Base-by-base conservation (phyloP, 1,140 invertebrate genomes). In the Heliconius nattereri region DNA sequence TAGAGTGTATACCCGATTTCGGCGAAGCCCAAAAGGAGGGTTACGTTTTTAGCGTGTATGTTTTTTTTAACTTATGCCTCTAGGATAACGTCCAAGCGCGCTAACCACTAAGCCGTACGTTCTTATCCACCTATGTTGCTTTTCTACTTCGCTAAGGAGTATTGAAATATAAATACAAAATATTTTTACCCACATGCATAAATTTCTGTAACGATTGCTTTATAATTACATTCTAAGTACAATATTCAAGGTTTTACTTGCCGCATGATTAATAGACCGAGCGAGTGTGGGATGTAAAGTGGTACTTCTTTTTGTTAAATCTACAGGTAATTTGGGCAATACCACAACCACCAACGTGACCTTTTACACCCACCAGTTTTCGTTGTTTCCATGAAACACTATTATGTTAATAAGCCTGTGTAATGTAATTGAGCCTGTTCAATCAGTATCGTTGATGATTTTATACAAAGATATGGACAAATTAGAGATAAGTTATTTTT, bases 211-310 rank as follows among this genome's bases (percentile, higher is more conserved):
- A 66, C 23, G 60, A 66, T 66, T 66, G 60, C 60, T 66, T 66
- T 66, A 66, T 66, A 66, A 66, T 66, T 29, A 29, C 60, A 29
- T 66, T 29, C 60, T 66, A 66, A 66, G 60, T 29, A 66, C 60
- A 66, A 45, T 23, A 66, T 29, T 29, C 60, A 66, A 66, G 60
- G 60, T 16, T 66, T 29, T 6, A 66, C 60, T 66, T 66, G 60
- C 60, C 60, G 60, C 60, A 66, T 66, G 60, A 66, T 66, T 66
- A 66, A 66, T 66, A 66, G 60, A 66, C 60, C 60, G 60, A 66
- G 26, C 60, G 7, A 66, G 11, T 66, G 60, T 66, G 60, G 60
- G 60, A 66, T 66, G 60, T 26, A 66, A 29, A 66, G 3, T 23
- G 40, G 60, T 66, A n/a, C 3, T 66, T 66, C 60, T 66, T 66